Conservation (phyloP, 2,797 vertebrate genomes). For the Anableps anableps region DNA sequence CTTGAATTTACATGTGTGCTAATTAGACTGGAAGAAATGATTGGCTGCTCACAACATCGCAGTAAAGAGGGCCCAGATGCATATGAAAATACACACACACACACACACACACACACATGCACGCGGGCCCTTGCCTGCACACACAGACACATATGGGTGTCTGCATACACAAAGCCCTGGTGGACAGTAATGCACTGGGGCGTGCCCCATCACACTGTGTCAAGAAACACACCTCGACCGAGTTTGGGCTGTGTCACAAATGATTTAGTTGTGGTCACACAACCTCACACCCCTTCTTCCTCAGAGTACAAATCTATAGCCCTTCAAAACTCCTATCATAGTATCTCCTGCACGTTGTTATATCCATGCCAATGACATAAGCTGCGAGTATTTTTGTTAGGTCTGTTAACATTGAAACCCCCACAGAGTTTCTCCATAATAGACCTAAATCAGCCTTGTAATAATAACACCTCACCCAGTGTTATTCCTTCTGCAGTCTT, state of each 20-base stretch:
- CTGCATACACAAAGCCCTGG: conserved; percentile 54
- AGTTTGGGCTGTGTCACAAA: conserved; percentile 73
- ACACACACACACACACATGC: conserved; percentile 19
- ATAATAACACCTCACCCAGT: conserved; percentile 79
- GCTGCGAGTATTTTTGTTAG: conserved; percentile 29
- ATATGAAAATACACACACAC: conserved; percentile 21
- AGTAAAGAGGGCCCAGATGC: conserved; percentile 95
- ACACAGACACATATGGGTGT: conserved; percentile 76
- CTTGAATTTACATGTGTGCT: conserved; percentile 95
- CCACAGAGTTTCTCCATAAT: conserved; percentile 70
- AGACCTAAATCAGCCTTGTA: conserved; percentile 81
- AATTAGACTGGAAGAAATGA: conserved; percentile 99
- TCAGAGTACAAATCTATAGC: conserved; percentile 41
- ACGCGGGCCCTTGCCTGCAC: conserved; percentile 55
- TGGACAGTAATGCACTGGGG: conserved; percentile 73
- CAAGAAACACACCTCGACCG: conserved; percentile 72
- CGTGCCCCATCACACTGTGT: conserved; percentile 70
- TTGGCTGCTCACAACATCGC: conserved; percentile 95
- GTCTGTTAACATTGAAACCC: conserved; percentile 42
- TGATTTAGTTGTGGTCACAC: conserved; percentile 64
- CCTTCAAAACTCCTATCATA: conserved; percentile 15
- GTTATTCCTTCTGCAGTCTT: conserved; percentile 79
- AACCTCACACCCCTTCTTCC: conserved; percentile 60
- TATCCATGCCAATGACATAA: conserved; percentile 20
- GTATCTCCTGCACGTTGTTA: conserved; percentile 15